These are phyloP conservation scores for Cromileptes altivelis DNA, from an alignment of 2,113 vertebrate genomes.

Conservation along the genomic window DNA sequence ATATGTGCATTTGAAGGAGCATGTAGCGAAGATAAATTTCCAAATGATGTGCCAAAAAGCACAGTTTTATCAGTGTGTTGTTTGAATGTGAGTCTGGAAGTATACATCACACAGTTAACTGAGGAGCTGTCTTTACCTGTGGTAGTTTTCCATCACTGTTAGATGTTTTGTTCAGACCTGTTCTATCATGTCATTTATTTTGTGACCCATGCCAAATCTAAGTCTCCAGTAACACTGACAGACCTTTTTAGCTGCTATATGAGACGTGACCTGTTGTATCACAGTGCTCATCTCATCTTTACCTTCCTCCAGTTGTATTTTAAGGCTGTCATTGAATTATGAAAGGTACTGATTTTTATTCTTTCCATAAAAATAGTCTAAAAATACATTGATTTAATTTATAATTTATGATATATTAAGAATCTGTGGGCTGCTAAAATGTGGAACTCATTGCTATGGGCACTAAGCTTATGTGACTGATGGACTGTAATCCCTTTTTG, in stretches of 20 bases:
- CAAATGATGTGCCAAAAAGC: not conserved
- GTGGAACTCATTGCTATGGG: constrained; percentile 15
- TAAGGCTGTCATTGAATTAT: not conserved
- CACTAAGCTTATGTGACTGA: constrained; percentile 43
- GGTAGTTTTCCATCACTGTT: not conserved
- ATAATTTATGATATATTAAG: constrained; percentile 14
- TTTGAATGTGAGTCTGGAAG: not conserved
- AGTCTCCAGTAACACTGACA: not conserved
- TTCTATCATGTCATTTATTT: not conserved
- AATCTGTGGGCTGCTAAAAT: not conserved
- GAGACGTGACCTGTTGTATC: not conserved
- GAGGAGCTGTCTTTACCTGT: not conserved
- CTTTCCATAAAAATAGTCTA: not conserved
- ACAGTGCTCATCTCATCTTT: not conserved
- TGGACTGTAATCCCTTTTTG: constrained; percentile 43
- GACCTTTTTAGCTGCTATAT: not conserved
- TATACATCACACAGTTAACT: not conserved
- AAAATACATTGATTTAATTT: constrained; percentile 8
- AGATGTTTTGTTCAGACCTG: not conserved
- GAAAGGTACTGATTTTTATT: not conserved
- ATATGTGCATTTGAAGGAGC: not conserved
- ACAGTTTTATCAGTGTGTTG: not conserved
- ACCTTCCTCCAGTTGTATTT: not conserved
- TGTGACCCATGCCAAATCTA: not conserved
- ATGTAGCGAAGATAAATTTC: constrained; percentile 8